Evolutionary conservation across 2,797 vertebrate genomes (phyloP).

Genomic region (Heteromormyrus szaboi): DNA sequence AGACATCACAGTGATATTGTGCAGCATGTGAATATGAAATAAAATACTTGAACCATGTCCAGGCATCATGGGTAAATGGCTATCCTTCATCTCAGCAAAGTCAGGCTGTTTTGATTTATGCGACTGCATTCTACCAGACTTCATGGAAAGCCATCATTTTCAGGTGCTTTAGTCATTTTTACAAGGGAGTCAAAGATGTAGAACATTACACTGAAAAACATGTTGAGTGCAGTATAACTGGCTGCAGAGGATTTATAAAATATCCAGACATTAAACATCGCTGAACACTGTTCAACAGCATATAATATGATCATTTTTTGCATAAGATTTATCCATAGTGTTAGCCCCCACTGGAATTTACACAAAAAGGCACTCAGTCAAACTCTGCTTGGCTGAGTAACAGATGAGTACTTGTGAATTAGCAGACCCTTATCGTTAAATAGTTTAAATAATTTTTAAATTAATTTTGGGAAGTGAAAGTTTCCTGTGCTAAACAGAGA

Average conservation of each 20-base stretch:
- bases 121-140: not conserved
- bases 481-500: not conserved
- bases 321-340: not conserved
- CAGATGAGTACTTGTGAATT: not conserved
- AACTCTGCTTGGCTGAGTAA: not conserved
- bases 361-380: not conserved
- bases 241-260: not conserved
- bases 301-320: not conserved
- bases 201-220: not conserved
- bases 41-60: conserved; percentile 24
- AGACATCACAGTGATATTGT: conserved; percentile 4
- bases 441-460: not conserved
- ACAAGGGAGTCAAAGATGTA: not conserved
- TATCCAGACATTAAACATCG: not conserved
- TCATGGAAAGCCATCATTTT: not conserved
- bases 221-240: not conserved
- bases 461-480: not conserved
- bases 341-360: not conserved
- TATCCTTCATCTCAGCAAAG: conserved; percentile 8
- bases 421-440: not conserved
- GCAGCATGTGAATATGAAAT: conserved; percentile 20
- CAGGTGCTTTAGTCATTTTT: not conserved
- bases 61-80: conserved; percentile 15
- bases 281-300: not conserved
- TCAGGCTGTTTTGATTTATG: conserved; percentile 9